Evolutionary conservation across 23 tunicate genomes (phyloP).

Genomic region (Trididemnum miniatum): DNA sequence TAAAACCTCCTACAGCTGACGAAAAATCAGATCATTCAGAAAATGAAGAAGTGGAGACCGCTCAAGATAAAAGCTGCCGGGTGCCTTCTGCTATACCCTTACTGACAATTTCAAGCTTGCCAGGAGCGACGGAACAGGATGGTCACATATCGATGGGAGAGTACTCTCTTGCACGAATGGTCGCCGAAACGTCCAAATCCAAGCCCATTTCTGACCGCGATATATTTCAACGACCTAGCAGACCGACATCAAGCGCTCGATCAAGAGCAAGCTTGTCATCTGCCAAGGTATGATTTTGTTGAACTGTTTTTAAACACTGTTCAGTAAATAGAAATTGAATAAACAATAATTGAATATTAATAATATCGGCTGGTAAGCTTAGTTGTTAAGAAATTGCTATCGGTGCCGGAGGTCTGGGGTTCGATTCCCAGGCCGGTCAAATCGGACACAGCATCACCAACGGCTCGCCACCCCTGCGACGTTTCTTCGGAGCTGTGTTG

Average conservation of each 20-base stretch:
- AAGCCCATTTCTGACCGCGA: slow-evolving; percentile 67
- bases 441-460: too few relatives aligned
- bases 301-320: too few relatives aligned
- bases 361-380: too few relatives aligned
- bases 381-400: too few relatives aligned
- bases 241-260: slow-evolving; percentile 72
- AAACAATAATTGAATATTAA: too few relatives aligned
- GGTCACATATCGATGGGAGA: neutral
- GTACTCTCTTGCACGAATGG: slow-evolving; percentile 14
- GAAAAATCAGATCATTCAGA: slow-evolving; percentile 4
- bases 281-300: slow-evolving; percentile 37
- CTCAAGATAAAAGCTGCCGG: slow-evolving; percentile 1
- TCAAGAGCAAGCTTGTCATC: slow-evolving; percentile 42
- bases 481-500: too few relatives aligned
- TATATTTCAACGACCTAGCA: slow-evolving; percentile 44
- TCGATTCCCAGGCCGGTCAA: too few relatives aligned
- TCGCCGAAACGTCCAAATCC: slow-evolving; percentile 43
- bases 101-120: slow-evolving; percentile 28
- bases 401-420: too few relatives aligned
- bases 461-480: too few relatives aligned
- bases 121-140: slow-evolving; percentile 6
- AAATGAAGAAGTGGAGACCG: slow-evolving; percentile 14
- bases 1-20: neutral
- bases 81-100: slow-evolving; percentile 18
- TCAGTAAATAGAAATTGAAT: too few relatives aligned